Conservation (phyloP, 2,797 vertebrate species). For the Arnoldichthys spilopterus region DNA sequence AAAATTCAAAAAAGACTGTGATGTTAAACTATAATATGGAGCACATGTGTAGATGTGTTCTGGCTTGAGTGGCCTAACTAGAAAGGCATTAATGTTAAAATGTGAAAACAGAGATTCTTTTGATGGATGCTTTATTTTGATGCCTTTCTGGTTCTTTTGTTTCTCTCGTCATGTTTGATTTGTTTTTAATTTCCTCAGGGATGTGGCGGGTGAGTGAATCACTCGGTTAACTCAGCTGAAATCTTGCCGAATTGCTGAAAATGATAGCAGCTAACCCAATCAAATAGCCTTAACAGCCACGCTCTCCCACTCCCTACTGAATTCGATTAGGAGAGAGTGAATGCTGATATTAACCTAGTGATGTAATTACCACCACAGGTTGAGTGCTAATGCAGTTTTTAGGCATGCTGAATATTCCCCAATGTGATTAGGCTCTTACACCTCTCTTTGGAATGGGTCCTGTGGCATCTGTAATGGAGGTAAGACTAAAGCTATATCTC, state of each 20-base stretch:
- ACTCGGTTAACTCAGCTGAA: constrained; percentile 66
- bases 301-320: constrained; percentile 66
- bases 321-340: constrained; percentile 75
- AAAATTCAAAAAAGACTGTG: neutral
- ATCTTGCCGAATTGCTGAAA: constrained; percentile 72
- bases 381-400: constrained; percentile 80
- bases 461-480: constrained; percentile 59
- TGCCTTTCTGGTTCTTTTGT: constrained; percentile 63
- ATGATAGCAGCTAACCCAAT: constrained; percentile 76
- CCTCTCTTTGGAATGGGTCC: constrained; percentile 67
- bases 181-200: constrained; percentile 74
- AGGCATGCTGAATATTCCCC: constrained; percentile 73
- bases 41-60: neutral
- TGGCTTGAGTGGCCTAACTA: neutral
- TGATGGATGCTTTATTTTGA: constrained; percentile 68
- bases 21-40: neutral
- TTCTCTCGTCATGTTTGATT: constrained; percentile 66
- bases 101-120: constrained; percentile 21
- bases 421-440: constrained; percentile 74
- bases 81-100: neutral
- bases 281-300: constrained; percentile 69
- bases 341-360: constrained; percentile 79
- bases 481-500: constrained; percentile 41
- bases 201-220: constrained; percentile 58
- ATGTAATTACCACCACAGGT: constrained; percentile 80